phyloP scores from a whole-genome alignment of 92 coral and sea anemone species.

The Epizoanthus stellaris region DNA sequence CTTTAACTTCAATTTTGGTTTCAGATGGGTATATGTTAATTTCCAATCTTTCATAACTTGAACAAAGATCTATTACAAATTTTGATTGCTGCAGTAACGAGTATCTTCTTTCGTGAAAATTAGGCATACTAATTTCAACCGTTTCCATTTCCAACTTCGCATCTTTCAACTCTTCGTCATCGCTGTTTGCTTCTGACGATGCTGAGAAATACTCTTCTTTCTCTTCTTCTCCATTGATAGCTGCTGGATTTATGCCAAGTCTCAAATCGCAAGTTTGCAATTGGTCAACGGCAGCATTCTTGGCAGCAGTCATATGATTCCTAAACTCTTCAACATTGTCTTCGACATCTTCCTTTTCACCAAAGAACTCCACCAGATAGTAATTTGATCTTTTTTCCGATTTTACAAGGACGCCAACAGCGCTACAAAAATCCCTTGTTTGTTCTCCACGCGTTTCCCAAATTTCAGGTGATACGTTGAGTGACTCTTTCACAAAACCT shows the following conservation, averaged over 20 bases:
- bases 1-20: slow-evolving; percentile 11
- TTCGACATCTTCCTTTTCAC: slow-evolving; percentile 48
- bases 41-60: neutral
- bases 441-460: neutral
- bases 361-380: slow-evolving; percentile 34
- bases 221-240: neutral
- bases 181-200: neutral
- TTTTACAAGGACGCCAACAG: slow-evolving; percentile 7
- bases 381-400: neutral
- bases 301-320: slow-evolving; percentile 24
- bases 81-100: neutral
- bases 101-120: neutral
- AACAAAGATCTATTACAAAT: neutral
- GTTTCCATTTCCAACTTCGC: neutral
- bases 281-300: neutral
- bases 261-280: neutral
- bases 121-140: neutral
- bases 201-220: neutral
- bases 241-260: slow-evolving; percentile 1
- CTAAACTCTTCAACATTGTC: slow-evolving; percentile 21
- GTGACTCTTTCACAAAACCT: slow-evolving; percentile 11
- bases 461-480: slow-evolving; percentile 4
- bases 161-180: neutral
- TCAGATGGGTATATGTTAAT: neutral
- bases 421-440: slow-evolving; percentile 5